Evolutionary conservation across 2,113 vertebrate genomes (phyloP), one percentile per base, ranked within the genome.

Genomic region (Amblyopsis rosae): DNA sequence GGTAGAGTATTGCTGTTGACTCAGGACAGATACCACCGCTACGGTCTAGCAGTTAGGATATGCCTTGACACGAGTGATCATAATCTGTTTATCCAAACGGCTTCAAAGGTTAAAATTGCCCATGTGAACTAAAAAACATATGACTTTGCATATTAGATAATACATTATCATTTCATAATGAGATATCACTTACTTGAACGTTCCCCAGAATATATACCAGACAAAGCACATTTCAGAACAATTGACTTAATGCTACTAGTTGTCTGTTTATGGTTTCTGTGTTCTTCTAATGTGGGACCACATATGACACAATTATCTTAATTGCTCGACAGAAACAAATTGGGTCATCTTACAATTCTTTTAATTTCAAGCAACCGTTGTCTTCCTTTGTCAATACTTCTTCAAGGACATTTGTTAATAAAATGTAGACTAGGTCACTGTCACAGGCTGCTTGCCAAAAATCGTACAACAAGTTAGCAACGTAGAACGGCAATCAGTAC

Each of bases 1-100:
- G 64, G 79, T 82, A 79, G 58, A 82, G 65, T 53, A 76, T 76
- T 75, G 78, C 69, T 81, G 80, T 85, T 86, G 85, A 85, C 77
- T 82, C 62, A 65, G 76, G 80, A 84, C 17, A 66, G 45, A 60
- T 58, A 63, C 76, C 69, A 58, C 66, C 55, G 69, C 71, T 66
- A 72, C 47, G 77, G 17, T 69, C 16, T 9, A 55, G 65, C 19
- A 49, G 69, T 71, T 67, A 53, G 56, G 46, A 75, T 71, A 72
- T 65, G 74, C 74, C 65, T 55, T 60, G 6, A 3, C 72, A 48
- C 79, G 82, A 78, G 81, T 72, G 76, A 85, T 84, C 56, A 59
- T 57, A 74, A 77, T 76, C 63, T 88, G 73, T 88, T 83, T 76
- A 83, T 76, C 64, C 65, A 69, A 70, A 73, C 53, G 6, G 54